Evolutionary conservation across 2,888 invertebrate genomes (phyloP), one percentile per base, ranked within the genome.

Genomic region (Endotricha flammealis): DNA sequence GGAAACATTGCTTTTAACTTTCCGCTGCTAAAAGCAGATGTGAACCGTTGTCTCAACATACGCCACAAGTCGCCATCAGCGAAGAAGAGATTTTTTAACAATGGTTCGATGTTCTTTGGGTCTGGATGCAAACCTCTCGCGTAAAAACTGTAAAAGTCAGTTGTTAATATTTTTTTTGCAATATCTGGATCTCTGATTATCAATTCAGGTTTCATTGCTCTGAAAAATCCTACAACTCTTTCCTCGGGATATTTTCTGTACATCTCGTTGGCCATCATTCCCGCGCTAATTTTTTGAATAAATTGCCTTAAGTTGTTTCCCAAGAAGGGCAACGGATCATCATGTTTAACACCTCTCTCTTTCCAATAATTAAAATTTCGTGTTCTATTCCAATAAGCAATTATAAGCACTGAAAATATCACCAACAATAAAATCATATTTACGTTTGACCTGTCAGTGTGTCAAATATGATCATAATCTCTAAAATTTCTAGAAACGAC

Each of bases 321-420:
- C 23, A 53, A 44, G 31, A 62, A 48, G 1, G 56, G 51, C 8
- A 25, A 12, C 6, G 82, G 75, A 12, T 57, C 50, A 20, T 74
- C 79, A 69, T 79, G 64, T 64, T 77, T 74, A 1, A 81, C 33
- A 13, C 77, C 74, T 46, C 50, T 71, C 32, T 67, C 69, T 38
- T 66, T 70, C 82, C 82, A 82, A 42, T 82, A 81, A 43, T 58
- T 46, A 33, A 68, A 78, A 10, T 63, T 72, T 34, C 65, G 50
- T 8, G 63, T 57, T 35, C 78, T 70, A 46, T 74, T 76, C 16
- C 57, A 66, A 45, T 78, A 80, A 1, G 74, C 6, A 20, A 20
- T 8, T 7, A 20, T n/a, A 8, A 20, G 7, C 24, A 9, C 17
- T n/a, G 34, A 2, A 20, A 20, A 4, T 8, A 20, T 20, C 11